These are phyloP conservation scores for Oikopleura albicans DNA, from an alignment of 23 tunicate genomes.

Conservation along the genomic window DNA sequence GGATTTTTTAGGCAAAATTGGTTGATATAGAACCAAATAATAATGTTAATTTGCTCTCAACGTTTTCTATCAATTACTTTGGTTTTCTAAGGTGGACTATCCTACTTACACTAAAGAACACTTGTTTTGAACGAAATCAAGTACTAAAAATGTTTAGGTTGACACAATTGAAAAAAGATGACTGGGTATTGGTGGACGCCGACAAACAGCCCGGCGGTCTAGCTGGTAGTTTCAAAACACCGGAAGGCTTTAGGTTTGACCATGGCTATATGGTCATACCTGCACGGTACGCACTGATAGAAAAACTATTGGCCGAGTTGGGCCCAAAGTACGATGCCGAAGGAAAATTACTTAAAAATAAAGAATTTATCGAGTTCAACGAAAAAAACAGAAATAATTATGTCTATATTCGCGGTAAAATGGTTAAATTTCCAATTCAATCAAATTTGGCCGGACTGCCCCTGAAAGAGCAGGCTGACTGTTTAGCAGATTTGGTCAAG, in stretches of 20 bases:
- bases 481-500: constrained; percentile 39
- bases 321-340: neutral
- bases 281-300: constrained; percentile 51
- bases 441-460: constrained; percentile 49
- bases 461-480: constrained; percentile 28
- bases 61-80: too few relatives aligned
- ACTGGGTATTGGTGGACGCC: constrained; percentile 84
- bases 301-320: constrained; percentile 22
- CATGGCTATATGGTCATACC: constrained; percentile 52
- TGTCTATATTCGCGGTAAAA: neutral
- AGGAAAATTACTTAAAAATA: neutral
- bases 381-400: neutral
- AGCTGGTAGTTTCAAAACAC: constrained; percentile 59
- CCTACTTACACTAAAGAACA: too few relatives aligned
- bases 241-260: constrained; percentile 91
- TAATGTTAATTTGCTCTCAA: too few relatives aligned
- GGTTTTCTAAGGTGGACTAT: too few relatives aligned
- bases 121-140: neutral
- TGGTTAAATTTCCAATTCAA: constrained; percentile 32
- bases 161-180: constrained; percentile 33
- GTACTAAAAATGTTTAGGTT: constrained; percentile 31
- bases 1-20: too few relatives aligned
- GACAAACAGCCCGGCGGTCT: constrained; percentile 94
- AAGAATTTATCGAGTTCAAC: neutral
- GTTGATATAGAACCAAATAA: too few relatives aligned